Evolutionary conservation across 1,140 invertebrate genomes (phyloP), one percentile per base, ranked within the genome.

Genomic region (Ceratosolen solmsi): DNA sequence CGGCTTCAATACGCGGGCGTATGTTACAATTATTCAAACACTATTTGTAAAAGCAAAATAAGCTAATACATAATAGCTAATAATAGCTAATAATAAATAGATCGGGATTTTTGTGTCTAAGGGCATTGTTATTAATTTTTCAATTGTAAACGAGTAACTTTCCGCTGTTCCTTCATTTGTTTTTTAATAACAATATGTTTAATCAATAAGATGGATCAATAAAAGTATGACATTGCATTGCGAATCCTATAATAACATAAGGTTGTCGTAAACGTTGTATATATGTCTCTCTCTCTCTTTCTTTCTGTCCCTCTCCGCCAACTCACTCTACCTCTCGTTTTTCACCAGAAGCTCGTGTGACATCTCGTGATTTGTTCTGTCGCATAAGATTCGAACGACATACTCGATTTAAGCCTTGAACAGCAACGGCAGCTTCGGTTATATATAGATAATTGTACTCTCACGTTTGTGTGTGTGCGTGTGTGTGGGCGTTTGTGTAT

Each of bases 351-450:
- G 71, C 49, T 79, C 13, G 49, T 46, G 65, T 56, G 49, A 71
- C 77, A 71, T 58, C 46, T 65, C 51, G 33, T 79, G 76, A 79
- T 79, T 79, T 79, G 76, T 79, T 22, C 49, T 72, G 5, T 30
- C 41, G 25, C 17, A 72, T 46, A 41, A 51, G 70, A 46, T 13
- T 17, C 46, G 46, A 72, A 54, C 70, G 51, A 51, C 46, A 20
- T 72, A n/a, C n/a, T 0, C 25, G 4, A 11, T 72, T 20, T 25
- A 51, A 49, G 41, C 38, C 46, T 72, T 30, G 70, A 54, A 72
- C 38, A 51, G 2, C 70, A 25, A 36, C 46, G 51, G 70, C 70
- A 33, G n/a, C 13, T 72, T 27, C 46, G 46, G 41, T 72, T 51
- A 20, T 49, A 54, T 36, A 33, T 20, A 72, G 30, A 33, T n/a